Conservation (phyloP, 2,113 vertebrate species). For the Melanerpes formicivorus region DNA sequence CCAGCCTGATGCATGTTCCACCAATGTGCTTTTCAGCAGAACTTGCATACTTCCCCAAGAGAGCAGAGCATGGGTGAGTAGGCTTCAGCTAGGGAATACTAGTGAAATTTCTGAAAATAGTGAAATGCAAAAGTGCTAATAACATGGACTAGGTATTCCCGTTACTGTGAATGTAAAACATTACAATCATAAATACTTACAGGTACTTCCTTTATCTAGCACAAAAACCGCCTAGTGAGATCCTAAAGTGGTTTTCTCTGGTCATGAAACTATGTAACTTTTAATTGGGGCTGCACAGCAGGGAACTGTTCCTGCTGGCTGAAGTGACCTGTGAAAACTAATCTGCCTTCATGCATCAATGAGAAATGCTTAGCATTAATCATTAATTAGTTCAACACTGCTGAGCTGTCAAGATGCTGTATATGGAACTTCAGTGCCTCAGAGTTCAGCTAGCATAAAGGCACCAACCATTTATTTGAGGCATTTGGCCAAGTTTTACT, state of each 20-base stretch:
- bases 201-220: neutral
- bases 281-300: neutral
- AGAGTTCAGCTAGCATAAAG: neutral
- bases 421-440: neutral
- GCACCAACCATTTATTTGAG: neutral
- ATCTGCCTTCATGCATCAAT: conserved; percentile 12
- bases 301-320: neutral
- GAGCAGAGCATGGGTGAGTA: neutral
- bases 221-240: neutral
- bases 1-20: neutral
- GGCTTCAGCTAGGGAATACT: neutral
- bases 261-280: neutral
- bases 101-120: neutral
- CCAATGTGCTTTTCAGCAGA: neutral
- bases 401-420: neutral
- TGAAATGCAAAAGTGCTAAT: neutral
- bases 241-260: neutral
- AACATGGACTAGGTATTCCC: neutral
- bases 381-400: conserved; percentile 9
- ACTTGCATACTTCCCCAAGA: neutral
- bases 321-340: conserved; percentile 20
- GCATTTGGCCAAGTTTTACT: neutral
- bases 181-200: neutral
- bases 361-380: neutral
- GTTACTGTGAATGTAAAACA: neutral